Base-by-base conservation (phyloP, 2,888 invertebrate species). In the Furcula furcula region DNA sequence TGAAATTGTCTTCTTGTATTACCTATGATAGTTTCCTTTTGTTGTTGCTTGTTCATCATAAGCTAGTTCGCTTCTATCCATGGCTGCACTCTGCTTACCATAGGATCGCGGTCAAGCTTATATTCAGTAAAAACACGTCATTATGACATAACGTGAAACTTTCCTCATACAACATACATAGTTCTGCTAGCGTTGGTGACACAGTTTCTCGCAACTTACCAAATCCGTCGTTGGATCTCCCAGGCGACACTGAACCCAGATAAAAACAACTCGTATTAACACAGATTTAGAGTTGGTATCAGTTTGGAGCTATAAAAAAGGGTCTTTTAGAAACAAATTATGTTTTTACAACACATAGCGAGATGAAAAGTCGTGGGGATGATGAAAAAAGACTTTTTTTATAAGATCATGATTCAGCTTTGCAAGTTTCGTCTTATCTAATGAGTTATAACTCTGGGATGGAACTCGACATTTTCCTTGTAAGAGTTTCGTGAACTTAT, bases 391-490 rank as follows among this genome's bases (percentile, higher is more conserved):
- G 34, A 21, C 20, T 26, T 39, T 55, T 56, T 46, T 43, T 18
- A 21, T 29, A 37, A 46, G 46, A 53, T 49, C 46, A 46, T 39
- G 55, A 52, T 46, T 52, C 30, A 36, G 31, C 46, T 41, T 39
- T 36, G 22, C 45, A 34, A 31, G 37, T 42, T 36, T 20, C 44
- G 49, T 51, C 59, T 63, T 68, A 63, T 64, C 67, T 65, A 65
- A 71, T 69, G 66, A 70, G 56, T 68, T 63, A 64, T 59, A 52
- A 55, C 45, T 28, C 36, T 34, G 47, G 40, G 49, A 54, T 56
- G 55, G 53, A 40, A 49, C 47, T 36, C 31, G 23, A 33, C 42
- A 42, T 52, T 49, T 46, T 12, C 2, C 12, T 9, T 9, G 9
- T 19, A n/a, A 21, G 10, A 21, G 10, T 21, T 21, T 25, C 13